phyloP scores from a whole-genome alignment of 2,113 vertebrate species.

The Diphyllodes magnificus region DNA sequence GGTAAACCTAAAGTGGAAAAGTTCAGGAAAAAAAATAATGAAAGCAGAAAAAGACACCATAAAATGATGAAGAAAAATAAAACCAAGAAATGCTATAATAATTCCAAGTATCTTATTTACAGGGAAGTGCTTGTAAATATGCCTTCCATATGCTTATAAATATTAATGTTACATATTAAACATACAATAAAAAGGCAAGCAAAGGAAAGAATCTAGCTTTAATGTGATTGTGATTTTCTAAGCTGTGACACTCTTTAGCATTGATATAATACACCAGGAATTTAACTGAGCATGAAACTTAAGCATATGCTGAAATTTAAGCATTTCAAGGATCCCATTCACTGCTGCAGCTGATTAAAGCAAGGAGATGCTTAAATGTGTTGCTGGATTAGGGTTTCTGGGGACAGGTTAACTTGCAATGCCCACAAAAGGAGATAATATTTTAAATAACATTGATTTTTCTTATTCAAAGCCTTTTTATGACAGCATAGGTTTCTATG shows the following conservation, averaged over 20 bases:
- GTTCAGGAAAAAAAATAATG: not conserved
- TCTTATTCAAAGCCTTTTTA: not conserved
- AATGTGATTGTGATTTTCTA: slow-evolving; percentile 16
- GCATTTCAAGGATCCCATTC: not conserved
- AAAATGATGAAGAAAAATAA: slow-evolving; percentile 7
- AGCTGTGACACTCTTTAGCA: slow-evolving; percentile 1
- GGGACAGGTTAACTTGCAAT: not conserved
- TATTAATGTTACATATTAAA: slow-evolving; percentile 33
- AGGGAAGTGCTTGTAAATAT: not conserved
- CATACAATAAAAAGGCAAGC: not conserved
- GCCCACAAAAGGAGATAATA: not conserved
- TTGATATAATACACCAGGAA: not conserved
- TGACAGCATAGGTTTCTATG: not conserved
- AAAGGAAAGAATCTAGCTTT: not conserved
- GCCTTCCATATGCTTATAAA: slow-evolving; percentile 34
- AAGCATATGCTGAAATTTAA: not conserved
- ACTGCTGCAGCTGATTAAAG: not conserved
- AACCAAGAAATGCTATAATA: not conserved
- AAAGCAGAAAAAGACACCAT: not conserved
- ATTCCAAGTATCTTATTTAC: slow-evolving; percentile 8
- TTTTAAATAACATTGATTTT: not conserved
- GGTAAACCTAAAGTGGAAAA: not conserved
- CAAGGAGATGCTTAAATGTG: not conserved
- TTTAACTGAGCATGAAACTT: slow-evolving; percentile 10
- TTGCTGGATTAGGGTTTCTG: not conserved